Evolutionary conservation across 2,113 vertebrate genomes (phyloP), one percentile per base, ranked within the genome.

Genomic region (Ornithorhynchus anatinus): DNA sequence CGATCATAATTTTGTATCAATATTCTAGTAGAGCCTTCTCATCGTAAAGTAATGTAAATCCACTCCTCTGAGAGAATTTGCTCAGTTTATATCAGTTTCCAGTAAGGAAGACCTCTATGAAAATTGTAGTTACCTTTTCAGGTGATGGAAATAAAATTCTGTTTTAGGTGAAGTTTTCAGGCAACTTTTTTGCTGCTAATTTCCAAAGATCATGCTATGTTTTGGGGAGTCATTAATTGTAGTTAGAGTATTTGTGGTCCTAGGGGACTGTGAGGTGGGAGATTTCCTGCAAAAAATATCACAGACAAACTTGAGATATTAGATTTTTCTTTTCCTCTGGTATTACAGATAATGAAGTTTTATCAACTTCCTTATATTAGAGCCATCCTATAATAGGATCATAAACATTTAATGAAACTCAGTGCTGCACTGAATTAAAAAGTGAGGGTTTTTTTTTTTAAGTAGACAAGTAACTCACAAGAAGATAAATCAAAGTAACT

Each of bases 321-420:
- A 87, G 86, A 76, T 89, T 88, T 87, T 93, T 88, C 65, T 89
- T 77, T 86, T 87, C 71, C 77, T 90, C 77, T 86, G 81, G 80
- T 84, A 89, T 8, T 71, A 73, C 35, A 83, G 85, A 89, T 90
- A 91, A 92, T 90, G 89, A 92, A 91, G 84, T 88, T 91, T 91
- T 91, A 92, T 89, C 89, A 92, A 89, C 86, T 91, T 65, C 74
- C 68, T 91, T 92, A 92, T 93, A 92, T 92, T 91, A 86, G 10
- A 74, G 85, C 84, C 89, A 89, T 79, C 79, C 62, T 85, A 67
- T 90, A 92, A 94, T 92, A 81, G 83, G 84, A 81, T 90, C 85
- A 77, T 93, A 94, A 93, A 92, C 83, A 82, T 90, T 91, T 92
- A 91, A 93, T 90, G 90, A 89, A 92, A 91, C 63, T 77, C 74